Conservation (phyloP, 2,797 vertebrate species). For the Zalophus californianus region DNA sequence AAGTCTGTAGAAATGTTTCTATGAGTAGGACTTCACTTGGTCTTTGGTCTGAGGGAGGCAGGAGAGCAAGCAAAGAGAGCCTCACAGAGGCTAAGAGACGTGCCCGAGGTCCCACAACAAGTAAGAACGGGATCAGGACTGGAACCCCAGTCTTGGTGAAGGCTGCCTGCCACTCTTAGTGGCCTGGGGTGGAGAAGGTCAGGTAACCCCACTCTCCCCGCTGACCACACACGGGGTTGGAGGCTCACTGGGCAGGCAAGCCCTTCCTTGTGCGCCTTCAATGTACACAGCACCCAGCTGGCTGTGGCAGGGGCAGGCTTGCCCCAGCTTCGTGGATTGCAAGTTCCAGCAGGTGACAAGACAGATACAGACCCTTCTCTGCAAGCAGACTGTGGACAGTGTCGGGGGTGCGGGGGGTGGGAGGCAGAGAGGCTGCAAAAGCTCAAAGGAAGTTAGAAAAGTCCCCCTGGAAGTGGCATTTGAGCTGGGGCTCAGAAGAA, state of each 20-base stretch:
- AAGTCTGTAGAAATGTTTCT: background rate
- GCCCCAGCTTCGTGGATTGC: background rate
- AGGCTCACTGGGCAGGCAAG: background rate
- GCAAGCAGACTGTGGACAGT: background rate
- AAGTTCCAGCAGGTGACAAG: background rate
- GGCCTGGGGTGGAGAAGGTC: background rate
- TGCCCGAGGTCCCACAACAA: background rate
- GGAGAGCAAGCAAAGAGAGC: background rate
- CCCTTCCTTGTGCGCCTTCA: background rate
- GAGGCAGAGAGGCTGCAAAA: background rate
- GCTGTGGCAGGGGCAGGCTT: background rate
- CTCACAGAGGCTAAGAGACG: background rate
- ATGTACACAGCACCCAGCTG: background rate
- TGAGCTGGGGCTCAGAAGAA: background rate
- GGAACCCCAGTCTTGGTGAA: background rate
- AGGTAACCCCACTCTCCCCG: background rate
- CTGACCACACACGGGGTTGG: background rate
- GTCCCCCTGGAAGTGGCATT: background rate
- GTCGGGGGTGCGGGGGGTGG: too few relatives aligned
- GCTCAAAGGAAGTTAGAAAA: background rate
- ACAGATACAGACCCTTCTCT: background rate
- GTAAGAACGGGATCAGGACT: background rate
- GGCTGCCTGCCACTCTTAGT: background rate
- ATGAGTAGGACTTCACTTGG: background rate
- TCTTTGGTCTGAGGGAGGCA: background rate